A percentile compares a stretch with the other conserved stretches of the same genome.
phyloP scores from a whole-genome alignment of 2,113 vertebrate species.

The Oreochromis tanganicae region DNA sequence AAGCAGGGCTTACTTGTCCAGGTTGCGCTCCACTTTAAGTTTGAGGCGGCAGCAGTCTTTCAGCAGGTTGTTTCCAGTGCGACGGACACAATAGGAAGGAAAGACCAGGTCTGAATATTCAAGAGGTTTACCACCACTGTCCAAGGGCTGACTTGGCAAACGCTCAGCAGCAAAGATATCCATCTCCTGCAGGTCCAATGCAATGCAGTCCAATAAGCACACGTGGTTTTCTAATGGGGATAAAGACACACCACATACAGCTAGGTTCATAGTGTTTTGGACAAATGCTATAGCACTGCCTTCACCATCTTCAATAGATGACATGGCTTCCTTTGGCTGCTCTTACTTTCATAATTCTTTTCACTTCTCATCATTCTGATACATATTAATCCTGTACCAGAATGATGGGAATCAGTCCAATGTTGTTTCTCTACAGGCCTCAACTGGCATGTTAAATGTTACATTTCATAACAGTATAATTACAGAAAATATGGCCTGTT shows the following conservation, averaged over 20 bases:
- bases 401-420: not conserved
- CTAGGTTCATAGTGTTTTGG: not conserved
- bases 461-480: not conserved
- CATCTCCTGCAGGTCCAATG: constrained; percentile 94
- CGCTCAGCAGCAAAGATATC: constrained; percentile 91
- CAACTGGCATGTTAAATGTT: not conserved
- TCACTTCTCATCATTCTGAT: not conserved
- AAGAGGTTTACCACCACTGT: constrained; percentile 41
- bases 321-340: not conserved
- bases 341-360: not conserved
- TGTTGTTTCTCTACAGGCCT: not conserved
- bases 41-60: constrained; percentile 86
- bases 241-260: not conserved
- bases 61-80: constrained; percentile 84
- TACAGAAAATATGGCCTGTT: not conserved
- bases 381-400: not conserved
- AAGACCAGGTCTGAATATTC: constrained; percentile 79
- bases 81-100: constrained; percentile 83
- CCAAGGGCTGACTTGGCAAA: constrained; percentile 61
- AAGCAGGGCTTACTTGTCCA: constrained; percentile 81
- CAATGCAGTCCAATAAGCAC: constrained; percentile 92
- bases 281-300: not conserved
- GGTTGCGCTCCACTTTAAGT: constrained; percentile 90
- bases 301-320: not conserved
- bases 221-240: constrained; percentile 76